phyloP scores from a whole-genome alignment of 2,113 vertebrate species.

The Syngnathus typhle region DNA sequence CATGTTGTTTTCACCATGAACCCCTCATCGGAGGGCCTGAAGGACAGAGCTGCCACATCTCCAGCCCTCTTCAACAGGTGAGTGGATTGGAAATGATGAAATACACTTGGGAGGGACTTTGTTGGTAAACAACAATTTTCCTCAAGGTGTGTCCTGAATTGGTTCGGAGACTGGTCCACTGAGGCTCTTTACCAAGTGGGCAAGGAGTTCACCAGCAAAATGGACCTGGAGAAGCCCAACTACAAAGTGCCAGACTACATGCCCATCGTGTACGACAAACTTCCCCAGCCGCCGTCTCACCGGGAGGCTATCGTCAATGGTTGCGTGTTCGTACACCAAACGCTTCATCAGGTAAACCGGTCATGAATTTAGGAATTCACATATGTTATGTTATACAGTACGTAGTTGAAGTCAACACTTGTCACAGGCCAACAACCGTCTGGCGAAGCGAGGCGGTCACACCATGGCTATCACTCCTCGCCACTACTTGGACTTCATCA shows the following conservation, averaged over 20 bases:
- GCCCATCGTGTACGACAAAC: constrained; percentile 91
- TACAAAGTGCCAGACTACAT: constrained; percentile 96
- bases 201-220: constrained; percentile 98
- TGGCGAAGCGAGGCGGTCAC: constrained; percentile 91
- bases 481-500: constrained; percentile 98
- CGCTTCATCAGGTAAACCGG: constrained; percentile 86
- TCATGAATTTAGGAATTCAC: neutral
- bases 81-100: neutral
- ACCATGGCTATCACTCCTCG: constrained; percentile 98
- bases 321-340: constrained; percentile 96
- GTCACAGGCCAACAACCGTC: constrained; percentile 85
- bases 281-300: constrained; percentile 87
- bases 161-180: constrained; percentile 99
- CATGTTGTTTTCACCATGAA: constrained; percentile 99
- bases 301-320: constrained; percentile 96
- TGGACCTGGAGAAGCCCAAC: constrained; percentile 98
- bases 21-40: constrained; percentile 96
- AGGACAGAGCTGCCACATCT: constrained; percentile 95
- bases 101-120: neutral
- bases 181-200: constrained; percentile 96
- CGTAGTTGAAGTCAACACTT: neutral
- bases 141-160: constrained; percentile 91
- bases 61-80: constrained; percentile 98
- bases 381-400: neutral
- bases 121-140: neutral